These are phyloP conservation scores for Pocillopora meandrina DNA, from an alignment of 92 coral and sea anemone genomes.

Conservation along the genomic window DNA sequence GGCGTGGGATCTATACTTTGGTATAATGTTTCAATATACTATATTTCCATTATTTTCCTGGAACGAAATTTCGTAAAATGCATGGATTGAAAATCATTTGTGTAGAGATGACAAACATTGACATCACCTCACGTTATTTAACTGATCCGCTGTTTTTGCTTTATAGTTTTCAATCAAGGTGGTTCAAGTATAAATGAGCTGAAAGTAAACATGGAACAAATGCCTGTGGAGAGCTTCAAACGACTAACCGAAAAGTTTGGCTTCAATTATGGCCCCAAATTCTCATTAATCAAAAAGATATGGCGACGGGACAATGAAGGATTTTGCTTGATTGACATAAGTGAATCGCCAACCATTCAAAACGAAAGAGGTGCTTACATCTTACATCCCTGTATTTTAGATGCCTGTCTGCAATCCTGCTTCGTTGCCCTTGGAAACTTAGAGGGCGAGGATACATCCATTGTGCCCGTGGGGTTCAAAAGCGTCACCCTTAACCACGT, in stretches of 20 bases:
- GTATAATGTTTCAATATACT: no score
- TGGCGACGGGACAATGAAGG: slow-evolving; percentile 75
- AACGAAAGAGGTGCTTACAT: slow-evolving; percentile 57
- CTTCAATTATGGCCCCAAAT: slow-evolving; percentile 77
- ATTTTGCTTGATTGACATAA: slow-evolving; percentile 63
- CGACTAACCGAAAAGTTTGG: slow-evolving; percentile 62
- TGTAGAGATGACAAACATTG: not conserved
- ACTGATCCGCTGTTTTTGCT: not conserved
- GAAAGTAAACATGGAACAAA: slow-evolving; percentile 45
- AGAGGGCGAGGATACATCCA: slow-evolving; percentile 3
- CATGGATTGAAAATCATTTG: not conserved
- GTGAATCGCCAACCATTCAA: slow-evolving; percentile 8
- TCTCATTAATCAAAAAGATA: slow-evolving; percentile 60
- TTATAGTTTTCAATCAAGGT: not conserved
- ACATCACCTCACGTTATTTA: no score
- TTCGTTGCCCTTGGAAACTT: slow-evolving; percentile 33
- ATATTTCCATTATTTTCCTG: no score
- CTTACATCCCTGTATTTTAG: slow-evolving; percentile 87
- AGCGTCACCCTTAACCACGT: slow-evolving; percentile 8
- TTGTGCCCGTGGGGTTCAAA: slow-evolving; percentile 54
- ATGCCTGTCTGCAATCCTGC: slow-evolving; percentile 89
- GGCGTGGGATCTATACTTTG: no score
- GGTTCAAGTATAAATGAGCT: slow-evolving; percentile 32
- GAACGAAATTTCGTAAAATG: no score
- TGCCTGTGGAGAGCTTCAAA: slow-evolving; percentile 61